A percentile compares a stretch with the other conserved stretches of the same genome.
phyloP scores from a whole-genome alignment of 92 coral and sea anemone species.

The Phenganax stokvisi region DNA sequence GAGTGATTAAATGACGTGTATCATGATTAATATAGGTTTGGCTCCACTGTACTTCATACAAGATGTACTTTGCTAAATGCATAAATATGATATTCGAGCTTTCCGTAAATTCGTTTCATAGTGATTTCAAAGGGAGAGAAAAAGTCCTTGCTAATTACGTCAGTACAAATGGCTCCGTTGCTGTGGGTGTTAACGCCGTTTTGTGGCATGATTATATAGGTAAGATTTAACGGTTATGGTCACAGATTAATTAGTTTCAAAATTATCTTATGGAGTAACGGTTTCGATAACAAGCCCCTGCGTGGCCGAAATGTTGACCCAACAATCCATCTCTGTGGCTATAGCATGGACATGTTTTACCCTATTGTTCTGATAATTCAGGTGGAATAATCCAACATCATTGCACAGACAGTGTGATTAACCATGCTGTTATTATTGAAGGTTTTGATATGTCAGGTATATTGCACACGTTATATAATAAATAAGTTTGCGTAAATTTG shows the following conservation, averaged over 20 bases:
- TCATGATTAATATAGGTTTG: background rate
- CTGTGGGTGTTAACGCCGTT: constrained; percentile 84
- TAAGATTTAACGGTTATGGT: constrained; percentile 19
- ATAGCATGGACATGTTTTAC: too few relatives aligned
- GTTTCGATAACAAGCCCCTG: background rate
- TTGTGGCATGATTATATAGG: constrained; percentile 97
- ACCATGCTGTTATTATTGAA: constrained; percentile 85
- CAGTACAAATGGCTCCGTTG: constrained; percentile 62
- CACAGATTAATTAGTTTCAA: background rate
- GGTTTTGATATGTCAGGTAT: constrained; percentile 77
- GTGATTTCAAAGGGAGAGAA: constrained; percentile 33
- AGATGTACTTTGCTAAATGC: background rate
- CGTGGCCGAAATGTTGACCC: too few relatives aligned
- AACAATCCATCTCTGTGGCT: too few relatives aligned
- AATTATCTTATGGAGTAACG: background rate
- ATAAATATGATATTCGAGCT: background rate
- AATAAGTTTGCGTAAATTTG: background rate
- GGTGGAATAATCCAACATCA: constrained; percentile 96
- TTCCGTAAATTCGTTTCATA: constrained; percentile 3
- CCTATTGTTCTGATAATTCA: background rate
- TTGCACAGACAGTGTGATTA: constrained; percentile 66
- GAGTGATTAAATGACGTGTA: constrained; percentile 1
- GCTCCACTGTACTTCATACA: background rate
- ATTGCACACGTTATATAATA: background rate
- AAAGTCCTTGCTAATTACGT: constrained; percentile 24